Evolutionary conservation across 2,797 vertebrate species (phyloP).

Genomic region (Rhincodon typus): DNA sequence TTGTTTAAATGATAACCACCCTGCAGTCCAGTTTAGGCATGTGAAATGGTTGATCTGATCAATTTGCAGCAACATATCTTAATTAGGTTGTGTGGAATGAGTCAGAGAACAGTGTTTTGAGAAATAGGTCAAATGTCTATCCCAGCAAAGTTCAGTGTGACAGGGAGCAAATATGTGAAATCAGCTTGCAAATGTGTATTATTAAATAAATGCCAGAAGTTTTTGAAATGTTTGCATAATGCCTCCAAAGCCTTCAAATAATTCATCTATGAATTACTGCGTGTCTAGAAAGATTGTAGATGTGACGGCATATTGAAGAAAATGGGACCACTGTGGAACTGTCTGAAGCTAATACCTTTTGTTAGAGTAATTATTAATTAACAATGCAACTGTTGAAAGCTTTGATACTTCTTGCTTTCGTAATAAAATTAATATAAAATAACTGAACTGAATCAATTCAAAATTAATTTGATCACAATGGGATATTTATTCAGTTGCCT

Average conservation of each 20-base stretch:
- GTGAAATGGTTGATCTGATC: constrained; percentile 16
- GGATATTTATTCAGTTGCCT: neutral
- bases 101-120: constrained; percentile 3
- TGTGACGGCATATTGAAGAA: neutral
- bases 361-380: constrained; percentile 26
- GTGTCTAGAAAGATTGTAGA: neutral
- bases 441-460: constrained; percentile 5
- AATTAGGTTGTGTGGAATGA: constrained; percentile 28
- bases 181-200: neutral
- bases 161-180: constrained; percentile 16
- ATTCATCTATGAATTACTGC: neutral
- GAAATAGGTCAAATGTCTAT: constrained; percentile 33
- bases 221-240: neutral
- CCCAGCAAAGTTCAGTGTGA: neutral
- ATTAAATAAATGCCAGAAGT: neutral
- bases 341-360: constrained; percentile 7
- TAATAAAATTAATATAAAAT: constrained; percentile 3
- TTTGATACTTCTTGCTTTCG: neutral
- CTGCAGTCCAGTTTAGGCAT: neutral
- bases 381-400: neutral
- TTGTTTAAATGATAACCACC: constrained; percentile 5
- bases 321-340: neutral
- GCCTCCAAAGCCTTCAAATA: neutral
- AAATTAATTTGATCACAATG: neutral
- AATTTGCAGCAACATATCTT: constrained; percentile 12